These are phyloP conservation scores for Harpagus bidentatus DNA, from an alignment of 2,113 vertebrate genomes.

Conservation along the genomic window DNA sequence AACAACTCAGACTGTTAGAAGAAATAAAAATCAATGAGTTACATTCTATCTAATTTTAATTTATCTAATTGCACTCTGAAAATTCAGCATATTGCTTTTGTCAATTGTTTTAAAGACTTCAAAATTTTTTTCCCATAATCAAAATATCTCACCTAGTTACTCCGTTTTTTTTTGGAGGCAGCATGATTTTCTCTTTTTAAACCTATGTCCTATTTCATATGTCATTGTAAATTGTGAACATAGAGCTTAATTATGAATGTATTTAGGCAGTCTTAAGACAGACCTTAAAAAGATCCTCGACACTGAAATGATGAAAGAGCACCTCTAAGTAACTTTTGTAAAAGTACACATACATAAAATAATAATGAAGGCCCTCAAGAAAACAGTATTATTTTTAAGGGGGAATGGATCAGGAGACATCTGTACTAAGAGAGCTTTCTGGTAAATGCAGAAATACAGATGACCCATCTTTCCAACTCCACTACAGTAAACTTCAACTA, in stretches of 20 bases:
- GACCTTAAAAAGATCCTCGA: neutral
- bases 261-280: neutral
- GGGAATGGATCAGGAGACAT: neutral
- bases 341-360: neutral
- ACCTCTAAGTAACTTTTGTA: neutral
- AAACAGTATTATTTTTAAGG: conserved; percentile 1
- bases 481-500: conserved; percentile 17
- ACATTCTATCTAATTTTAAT: neutral
- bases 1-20: neutral
- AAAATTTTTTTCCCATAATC: neutral
- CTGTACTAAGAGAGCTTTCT: neutral
- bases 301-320: neutral
- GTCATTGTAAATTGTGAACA: neutral
- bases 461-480: neutral
- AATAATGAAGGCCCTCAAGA: neutral
- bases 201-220: neutral
- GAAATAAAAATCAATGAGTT: neutral
- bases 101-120: neutral
- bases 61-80: neutral
- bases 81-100: neutral
- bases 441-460: neutral
- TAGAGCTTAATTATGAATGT: neutral
- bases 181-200: neutral
- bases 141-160: neutral
- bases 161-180: neutral